Conservation (phyloP, 2,113 vertebrate genomes). For the Sinocyclocheilus grahami region DNA sequence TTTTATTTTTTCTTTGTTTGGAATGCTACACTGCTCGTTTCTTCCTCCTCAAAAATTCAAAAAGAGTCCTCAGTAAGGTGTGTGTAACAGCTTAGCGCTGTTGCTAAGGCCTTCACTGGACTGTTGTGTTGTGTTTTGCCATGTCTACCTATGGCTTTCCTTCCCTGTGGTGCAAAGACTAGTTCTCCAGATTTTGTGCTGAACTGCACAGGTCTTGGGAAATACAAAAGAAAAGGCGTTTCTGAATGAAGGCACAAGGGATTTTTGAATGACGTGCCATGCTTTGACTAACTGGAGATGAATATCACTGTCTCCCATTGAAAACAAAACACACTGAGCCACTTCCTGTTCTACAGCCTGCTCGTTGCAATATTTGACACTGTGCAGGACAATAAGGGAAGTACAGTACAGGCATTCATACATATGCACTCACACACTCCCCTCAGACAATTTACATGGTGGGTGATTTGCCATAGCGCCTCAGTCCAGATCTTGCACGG, state of each 20-base stretch:
- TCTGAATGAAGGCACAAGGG: conserved; percentile 11
- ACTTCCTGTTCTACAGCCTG: conserved; percentile 24
- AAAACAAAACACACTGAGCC: conserved; percentile 15
- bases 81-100: conserved; percentile 26
- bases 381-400: neutral
- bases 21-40: neutral
- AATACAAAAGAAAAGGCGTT: conserved; percentile 12
- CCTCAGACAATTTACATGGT: neutral
- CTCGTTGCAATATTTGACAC: neutral
- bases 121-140: conserved; percentile 41
- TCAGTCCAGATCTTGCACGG: conserved; percentile 4
- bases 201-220: neutral
- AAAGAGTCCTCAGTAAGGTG: conserved; percentile 24
- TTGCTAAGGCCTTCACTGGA: conserved; percentile 45
- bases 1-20: conserved; percentile 11
- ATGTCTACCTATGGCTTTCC: conserved; percentile 6
- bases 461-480: conserved; percentile 1
- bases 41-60: neutral
- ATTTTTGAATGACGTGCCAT: conserved; percentile 31
- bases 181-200: neutral
- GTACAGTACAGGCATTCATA: neutral
- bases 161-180: conserved; percentile 31
- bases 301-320: conserved; percentile 25
- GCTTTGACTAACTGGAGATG: conserved; percentile 30
- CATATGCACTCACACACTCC: neutral